These are phyloP conservation scores for Spodoptera frugiperda DNA, from an alignment of 1,140 invertebrate species.

Conservation along the genomic window DNA sequence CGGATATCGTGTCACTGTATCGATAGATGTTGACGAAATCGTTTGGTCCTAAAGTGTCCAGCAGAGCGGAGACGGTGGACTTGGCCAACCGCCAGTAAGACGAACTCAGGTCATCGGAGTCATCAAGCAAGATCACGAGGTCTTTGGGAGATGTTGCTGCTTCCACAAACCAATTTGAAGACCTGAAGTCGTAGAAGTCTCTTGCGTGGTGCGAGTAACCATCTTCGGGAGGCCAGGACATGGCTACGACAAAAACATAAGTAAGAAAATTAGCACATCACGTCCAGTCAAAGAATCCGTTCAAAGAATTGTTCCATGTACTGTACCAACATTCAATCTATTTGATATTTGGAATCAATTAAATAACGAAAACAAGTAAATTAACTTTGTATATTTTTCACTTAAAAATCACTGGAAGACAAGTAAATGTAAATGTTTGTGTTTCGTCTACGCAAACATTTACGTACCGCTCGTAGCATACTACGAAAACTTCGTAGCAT, in stretches of 20 bases:
- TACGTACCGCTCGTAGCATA: slow-evolving; percentile 1
- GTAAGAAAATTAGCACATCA: background rate
- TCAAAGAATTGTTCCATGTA: too few species aligned
- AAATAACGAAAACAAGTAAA: too few species aligned
- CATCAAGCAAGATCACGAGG: slow-evolving; percentile 96
- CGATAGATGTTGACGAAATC: slow-evolving; percentile 98
- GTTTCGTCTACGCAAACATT: background rate
- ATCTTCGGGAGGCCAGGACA: slow-evolving; percentile 83
- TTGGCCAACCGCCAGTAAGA: slow-evolving; percentile 94
- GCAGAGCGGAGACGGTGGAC: slow-evolving; percentile 93
- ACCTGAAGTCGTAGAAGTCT: slow-evolving; percentile 95
- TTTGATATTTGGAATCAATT: too few species aligned
- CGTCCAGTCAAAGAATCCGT: too few species aligned
- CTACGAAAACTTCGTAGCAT: background rate
- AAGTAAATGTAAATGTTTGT: slow-evolving; percentile 5
- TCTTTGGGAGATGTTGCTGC: slow-evolving; percentile 99
- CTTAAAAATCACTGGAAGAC: background rate
- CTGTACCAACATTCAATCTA: too few species aligned
- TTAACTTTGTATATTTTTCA: too few species aligned
- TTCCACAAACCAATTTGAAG: slow-evolving; percentile 97
- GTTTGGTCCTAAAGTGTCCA: slow-evolving; percentile 98
- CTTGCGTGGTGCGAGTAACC: slow-evolving; percentile 86
- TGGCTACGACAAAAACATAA: slow-evolving; percentile 62
- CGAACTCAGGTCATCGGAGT: slow-evolving; percentile 95
- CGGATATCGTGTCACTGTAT: slow-evolving; percentile 91